Percentiles rank a stretch among this genome's conserved stretches.
These are phyloP conservation scores for Phoebastria nigripes DNA, from an alignment of 2,797 vertebrate species.

Conservation along the genomic window DNA sequence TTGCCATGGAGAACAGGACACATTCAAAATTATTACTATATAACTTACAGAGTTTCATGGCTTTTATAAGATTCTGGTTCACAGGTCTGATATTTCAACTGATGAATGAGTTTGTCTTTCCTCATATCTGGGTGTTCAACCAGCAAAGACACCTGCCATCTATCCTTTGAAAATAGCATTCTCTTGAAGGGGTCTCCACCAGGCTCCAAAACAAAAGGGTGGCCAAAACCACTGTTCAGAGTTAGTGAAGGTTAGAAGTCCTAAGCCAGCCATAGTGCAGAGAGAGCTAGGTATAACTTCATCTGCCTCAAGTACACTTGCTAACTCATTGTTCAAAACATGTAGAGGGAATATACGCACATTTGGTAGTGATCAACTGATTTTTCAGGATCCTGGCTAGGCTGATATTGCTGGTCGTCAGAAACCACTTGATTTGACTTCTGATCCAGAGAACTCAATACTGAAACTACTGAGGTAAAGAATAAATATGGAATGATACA, in stretches of 20 bases:
- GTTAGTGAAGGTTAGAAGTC: not conserved
- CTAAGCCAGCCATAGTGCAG: not conserved
- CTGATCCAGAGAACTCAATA: not conserved
- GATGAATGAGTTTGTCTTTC: not conserved
- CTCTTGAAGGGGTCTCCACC: not conserved
- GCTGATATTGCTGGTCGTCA: not conserved
- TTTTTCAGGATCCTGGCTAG: not conserved
- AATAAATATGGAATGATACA: not conserved
- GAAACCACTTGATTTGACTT: not conserved
- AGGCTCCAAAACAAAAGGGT: not conserved
- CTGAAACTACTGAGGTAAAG: not conserved
- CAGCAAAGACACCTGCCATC: not conserved
- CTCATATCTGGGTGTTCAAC: not conserved
- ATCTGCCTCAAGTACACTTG: not conserved
- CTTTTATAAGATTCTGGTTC: not conserved
- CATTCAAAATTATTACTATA: not conserved
- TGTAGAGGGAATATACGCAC: accelerated
- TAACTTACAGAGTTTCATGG: not conserved
- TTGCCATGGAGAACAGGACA: not conserved
- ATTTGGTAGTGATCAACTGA: not conserved
- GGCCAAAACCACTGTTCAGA: not conserved
- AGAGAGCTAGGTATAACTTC: not conserved
- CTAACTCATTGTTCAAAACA: not conserved
- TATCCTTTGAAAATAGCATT: not conserved
- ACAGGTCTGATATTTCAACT: not conserved